phyloP scores from a whole-genome alignment of 2,888 invertebrate species.

The Notodromas monacha region DNA sequence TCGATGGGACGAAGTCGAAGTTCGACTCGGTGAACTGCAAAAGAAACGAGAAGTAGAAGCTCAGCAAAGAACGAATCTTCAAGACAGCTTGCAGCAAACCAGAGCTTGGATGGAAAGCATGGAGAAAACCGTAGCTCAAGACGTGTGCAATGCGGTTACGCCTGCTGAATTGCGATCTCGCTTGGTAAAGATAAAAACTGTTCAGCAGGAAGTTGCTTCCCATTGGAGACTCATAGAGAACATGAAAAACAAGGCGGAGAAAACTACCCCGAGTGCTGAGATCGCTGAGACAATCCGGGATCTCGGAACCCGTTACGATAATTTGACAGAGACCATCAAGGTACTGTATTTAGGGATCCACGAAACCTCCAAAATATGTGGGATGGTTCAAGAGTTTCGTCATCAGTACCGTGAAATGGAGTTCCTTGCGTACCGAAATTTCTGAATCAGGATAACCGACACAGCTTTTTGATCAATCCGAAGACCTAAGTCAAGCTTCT shows the following conservation, averaged over 20 bases:
- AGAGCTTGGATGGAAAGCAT: constrained; percentile 53
- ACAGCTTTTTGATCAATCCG: too few relatives aligned
- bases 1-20: constrained; percentile 53
- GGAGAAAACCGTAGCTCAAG: constrained; percentile 28
- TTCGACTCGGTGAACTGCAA: constrained; percentile 46
- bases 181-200: constrained; percentile 22
- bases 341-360: constrained; percentile 41
- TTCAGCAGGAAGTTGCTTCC: constrained; percentile 55
- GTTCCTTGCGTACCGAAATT: too few relatives aligned
- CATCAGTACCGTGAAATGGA: too few relatives aligned
- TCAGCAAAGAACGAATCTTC: constrained; percentile 47
- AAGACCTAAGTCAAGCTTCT: too few relatives aligned
- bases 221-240: constrained; percentile 68
- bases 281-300: constrained; percentile 33
- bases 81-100: constrained; percentile 48
- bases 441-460: too few relatives aligned
- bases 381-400: too few relatives aligned
- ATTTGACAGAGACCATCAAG: constrained; percentile 29
- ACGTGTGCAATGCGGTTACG: constrained; percentile 5
- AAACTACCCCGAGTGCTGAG: too few relatives aligned
- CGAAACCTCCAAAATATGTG: constrained; percentile 52
- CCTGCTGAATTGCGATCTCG: not conserved
- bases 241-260: constrained; percentile 65
- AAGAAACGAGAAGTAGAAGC: constrained; percentile 50
- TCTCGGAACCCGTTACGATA: constrained; percentile 39